Base-by-base conservation (phyloP, 1,140 invertebrate species). In the Venturia canescens region DNA sequence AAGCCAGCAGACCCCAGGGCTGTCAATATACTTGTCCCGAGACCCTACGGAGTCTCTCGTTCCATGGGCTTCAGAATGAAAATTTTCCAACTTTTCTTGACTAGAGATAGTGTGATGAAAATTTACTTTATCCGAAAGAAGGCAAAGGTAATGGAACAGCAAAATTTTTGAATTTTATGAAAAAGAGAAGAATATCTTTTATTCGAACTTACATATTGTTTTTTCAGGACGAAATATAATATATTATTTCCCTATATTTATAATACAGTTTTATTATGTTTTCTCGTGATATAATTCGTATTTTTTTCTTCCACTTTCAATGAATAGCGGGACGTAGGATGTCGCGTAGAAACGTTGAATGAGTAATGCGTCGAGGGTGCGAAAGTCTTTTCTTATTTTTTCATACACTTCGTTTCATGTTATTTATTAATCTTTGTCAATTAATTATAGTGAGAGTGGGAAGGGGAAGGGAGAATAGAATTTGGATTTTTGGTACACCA, bases 401-500 rank as follows among this genome's bases (percentile, higher is more conserved):
- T 53, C 31, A 11, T 16, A 53, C 13, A 2, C 15, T 53, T 16
- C 15, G 1, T n/a, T 53, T 15, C 50, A 11, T 15, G 13, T 53
- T 3, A 16, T 53, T 53, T 53, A 16, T 53, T 53, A 5, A 5
- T 53, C n/a, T 53, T 53, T 53, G 50, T 15, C 3, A 63, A 63
- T 18, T 53, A 18, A n/a, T n/a, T 15, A 53, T 53, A 53, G 2
- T 53, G 50, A 3, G 50, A 13, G 15, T 53, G 13, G 50, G 50
- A 53, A 3, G 3, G 50, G 2, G 50, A 13, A 3, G 3, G 13
- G 50, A 13, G 79, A 63, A 70, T 29, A 60, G 16, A 78, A 57
- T 57, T 48, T 34, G 26, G n/a, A 26, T 81, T 57, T 21, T 13
- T 38, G 70, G 74, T 71, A 82, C 83, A 72, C 74, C 80, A 80